phyloP scores from a whole-genome alignment of 2,113 vertebrate species.

The Ochotona princeps region DNA sequence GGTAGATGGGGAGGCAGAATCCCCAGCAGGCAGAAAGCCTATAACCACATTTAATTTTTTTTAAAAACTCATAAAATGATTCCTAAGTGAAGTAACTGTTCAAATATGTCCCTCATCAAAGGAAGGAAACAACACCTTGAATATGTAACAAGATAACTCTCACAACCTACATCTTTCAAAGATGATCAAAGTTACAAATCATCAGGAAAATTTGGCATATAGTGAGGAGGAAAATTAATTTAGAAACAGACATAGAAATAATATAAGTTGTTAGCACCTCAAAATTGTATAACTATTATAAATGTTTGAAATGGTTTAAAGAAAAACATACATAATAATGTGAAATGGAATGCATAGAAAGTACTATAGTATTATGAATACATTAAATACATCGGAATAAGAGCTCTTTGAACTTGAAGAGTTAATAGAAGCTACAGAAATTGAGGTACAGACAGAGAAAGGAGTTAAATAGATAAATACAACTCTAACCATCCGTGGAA shows the following conservation, averaged over 20 bases:
- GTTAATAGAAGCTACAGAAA: background rate
- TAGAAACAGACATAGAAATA: conserved; percentile 19
- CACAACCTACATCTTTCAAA: background rate
- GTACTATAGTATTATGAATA: background rate
- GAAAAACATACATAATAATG: background rate
- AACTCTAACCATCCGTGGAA: background rate
- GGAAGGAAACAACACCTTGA: conserved; percentile 8
- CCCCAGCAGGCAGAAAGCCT: too few species aligned
- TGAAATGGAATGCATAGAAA: background rate
- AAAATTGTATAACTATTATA: background rate
- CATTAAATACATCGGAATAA: background rate
- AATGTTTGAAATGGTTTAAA: conserved; percentile 27
- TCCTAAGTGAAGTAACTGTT: background rate
- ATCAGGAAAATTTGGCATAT: background rate
- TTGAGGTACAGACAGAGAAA: conserved; percentile 9
- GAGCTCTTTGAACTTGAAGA: background rate
- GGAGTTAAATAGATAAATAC: background rate
- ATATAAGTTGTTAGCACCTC: background rate
- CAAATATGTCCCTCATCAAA: conserved; percentile 24
- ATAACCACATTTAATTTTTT: too few species aligned
- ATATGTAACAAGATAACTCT: background rate
- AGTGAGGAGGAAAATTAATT: background rate
- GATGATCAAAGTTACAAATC: conserved; percentile 28
- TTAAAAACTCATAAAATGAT: background rate
- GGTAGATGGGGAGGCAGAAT: too few species aligned